phyloP scores from a whole-genome alignment of 2,888 invertebrate genomes.

The Cheilosia grossa region DNA sequence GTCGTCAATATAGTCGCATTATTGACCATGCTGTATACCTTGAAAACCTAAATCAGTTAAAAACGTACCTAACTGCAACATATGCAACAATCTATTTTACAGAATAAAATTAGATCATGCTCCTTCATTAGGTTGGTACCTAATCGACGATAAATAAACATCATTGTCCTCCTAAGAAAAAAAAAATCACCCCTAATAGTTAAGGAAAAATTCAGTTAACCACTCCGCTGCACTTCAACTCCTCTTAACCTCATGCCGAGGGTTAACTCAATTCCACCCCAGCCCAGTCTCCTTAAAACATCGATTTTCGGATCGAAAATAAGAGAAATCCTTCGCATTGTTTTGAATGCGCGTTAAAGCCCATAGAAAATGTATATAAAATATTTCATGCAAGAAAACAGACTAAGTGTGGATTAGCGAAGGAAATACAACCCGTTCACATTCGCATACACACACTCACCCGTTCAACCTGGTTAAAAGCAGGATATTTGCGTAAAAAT shows the following conservation, averaged over 20 bases:
- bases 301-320: conserved; percentile 33
- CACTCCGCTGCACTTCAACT: conserved; percentile 12
- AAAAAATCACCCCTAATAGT: background rate
- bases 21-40: no score
- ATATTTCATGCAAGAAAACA: conserved; percentile 56
- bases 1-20: no score
- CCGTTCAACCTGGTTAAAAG: conserved; percentile 11
- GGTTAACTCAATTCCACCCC: conserved; percentile 35
- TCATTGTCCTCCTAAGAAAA: background rate
- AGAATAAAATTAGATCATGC: no score
- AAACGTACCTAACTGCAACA: no score
- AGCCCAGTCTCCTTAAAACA: background rate
- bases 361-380: conserved; percentile 34
- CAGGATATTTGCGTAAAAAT: conserved; percentile 68
- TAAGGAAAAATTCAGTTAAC: background rate
- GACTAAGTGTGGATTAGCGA: conserved; percentile 73
- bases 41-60: no score
- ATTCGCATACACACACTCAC: conserved; percentile 2
- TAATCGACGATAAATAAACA: background rate
- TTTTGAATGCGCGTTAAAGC: conserved; percentile 17
- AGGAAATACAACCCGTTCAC: conserved; percentile 36
- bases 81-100: no score
- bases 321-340: conserved; percentile 22
- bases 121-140: no score
- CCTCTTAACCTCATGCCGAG: conserved; percentile 29